Conservation (phyloP, 2,888 invertebrate species). For the Drosophila lacicola region DNA sequence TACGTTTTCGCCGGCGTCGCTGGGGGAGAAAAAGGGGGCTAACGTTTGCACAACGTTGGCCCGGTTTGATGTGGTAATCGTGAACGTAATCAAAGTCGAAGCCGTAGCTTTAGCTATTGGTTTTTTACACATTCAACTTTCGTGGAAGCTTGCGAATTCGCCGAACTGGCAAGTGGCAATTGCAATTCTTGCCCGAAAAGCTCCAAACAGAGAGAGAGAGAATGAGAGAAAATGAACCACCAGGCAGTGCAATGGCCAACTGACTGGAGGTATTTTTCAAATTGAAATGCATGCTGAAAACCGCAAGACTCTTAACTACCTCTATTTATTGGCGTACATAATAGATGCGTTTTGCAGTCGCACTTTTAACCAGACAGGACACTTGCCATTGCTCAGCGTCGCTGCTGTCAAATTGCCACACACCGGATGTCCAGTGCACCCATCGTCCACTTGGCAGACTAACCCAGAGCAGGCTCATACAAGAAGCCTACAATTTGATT, state of each 20-base stretch:
- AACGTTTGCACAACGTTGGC: slow-evolving; percentile 23
- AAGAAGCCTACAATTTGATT: slow-evolving; percentile 82
- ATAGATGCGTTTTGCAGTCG: slow-evolving; percentile 62
- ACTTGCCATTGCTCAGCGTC: slow-evolving; percentile 10
- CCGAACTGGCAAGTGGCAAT: slow-evolving; percentile 27
- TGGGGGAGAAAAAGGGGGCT: background rate
- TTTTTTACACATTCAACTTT: slow-evolving; percentile 41
- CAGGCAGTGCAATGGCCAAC: background rate
- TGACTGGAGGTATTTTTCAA: slow-evolving; percentile 68
- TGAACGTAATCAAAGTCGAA: slow-evolving; percentile 8
- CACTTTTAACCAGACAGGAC: slow-evolving; percentile 9
- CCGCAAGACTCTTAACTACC: slow-evolving; percentile 81
- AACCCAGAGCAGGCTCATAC: slow-evolving; percentile 34
- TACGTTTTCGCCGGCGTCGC: background rate
- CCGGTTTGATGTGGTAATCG: background rate
- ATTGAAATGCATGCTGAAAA: slow-evolving; percentile 77
- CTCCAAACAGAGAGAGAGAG: background rate
- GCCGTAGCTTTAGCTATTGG: background rate
- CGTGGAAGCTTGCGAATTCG: slow-evolving; percentile 53
- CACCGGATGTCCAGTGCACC: slow-evolving; percentile 59
- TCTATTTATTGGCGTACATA: slow-evolving; percentile 80
- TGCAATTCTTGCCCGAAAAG: background rate
- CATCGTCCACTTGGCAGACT: slow-evolving; percentile 23
- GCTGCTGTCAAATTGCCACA: slow-evolving; percentile 35
- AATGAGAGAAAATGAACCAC: background rate